Conservation (phyloP, 2,797 vertebrate genomes). For the Anniella stebbinsi region DNA sequence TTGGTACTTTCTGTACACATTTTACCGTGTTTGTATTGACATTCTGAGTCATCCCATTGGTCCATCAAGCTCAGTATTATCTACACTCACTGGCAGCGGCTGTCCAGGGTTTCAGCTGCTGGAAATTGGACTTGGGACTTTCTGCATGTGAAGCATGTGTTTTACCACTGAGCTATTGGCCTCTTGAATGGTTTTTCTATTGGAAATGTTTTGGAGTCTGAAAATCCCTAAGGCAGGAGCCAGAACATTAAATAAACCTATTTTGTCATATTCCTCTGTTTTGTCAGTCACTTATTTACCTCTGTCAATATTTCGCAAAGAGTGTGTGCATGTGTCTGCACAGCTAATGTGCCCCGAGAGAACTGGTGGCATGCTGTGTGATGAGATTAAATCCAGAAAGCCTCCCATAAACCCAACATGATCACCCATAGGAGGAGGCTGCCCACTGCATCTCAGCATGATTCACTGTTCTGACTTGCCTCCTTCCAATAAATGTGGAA, state of each 20-base stretch:
- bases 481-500: neutral
- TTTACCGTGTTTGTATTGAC: neutral
- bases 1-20: neutral
- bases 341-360: neutral
- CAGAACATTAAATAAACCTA: neutral
- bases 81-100: neutral
- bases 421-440: neutral
- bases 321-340: neutral
- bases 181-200: neutral
- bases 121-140: neutral
- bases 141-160: neutral
- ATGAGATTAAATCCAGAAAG: neutral
- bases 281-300: conserved; percentile 6
- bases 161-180: neutral
- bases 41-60: too few species aligned
- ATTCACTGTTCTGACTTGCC: neutral
- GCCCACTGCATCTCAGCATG: neutral
- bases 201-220: neutral
- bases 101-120: neutral
- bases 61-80: neutral
- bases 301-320: neutral
- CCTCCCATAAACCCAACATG: neutral
- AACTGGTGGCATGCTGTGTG: neutral
- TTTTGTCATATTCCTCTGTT: neutral
- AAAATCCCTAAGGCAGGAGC: neutral